These are phyloP conservation scores for Hermaeophaga mercurialis DNA, from an alignment of 2,888 invertebrate species.

Conservation along the genomic window DNA sequence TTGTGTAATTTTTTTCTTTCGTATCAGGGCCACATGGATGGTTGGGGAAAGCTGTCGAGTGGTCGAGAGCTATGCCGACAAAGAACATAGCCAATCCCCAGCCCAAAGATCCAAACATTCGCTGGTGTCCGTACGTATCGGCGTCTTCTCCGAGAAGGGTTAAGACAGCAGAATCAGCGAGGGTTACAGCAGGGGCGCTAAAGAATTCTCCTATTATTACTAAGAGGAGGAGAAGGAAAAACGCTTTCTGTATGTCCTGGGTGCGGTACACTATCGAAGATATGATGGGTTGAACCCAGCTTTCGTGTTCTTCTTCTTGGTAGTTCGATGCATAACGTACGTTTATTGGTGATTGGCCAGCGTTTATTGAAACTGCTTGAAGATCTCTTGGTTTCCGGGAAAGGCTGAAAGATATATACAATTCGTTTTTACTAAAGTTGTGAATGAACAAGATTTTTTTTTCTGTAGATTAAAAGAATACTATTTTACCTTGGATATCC, in stretches of 20 bases:
- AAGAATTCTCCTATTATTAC: constrained; percentile 98
- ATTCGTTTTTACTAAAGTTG: no score
- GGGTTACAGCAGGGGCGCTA: constrained; percentile 92
- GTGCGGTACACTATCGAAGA: constrained; percentile 91
- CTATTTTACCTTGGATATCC: background rate
- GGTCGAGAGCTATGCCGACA: constrained; percentile 94
- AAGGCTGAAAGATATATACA: constrained; percentile 49
- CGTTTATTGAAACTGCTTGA: constrained; percentile 41
- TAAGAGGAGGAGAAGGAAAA: constrained; percentile 89
- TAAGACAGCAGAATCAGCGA: constrained; percentile 92
- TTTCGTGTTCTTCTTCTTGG: constrained; percentile 68
- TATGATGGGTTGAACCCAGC: constrained; percentile 89
- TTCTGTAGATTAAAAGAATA: no score
- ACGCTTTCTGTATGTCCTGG: constrained; percentile 91
- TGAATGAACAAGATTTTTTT: no score
- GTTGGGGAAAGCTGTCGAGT: constrained; percentile 92
- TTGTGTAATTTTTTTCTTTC: constrained; percentile 96
- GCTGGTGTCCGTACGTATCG: constrained; percentile 91
- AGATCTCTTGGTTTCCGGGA: constrained; percentile 54
- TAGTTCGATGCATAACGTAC: constrained; percentile 80
- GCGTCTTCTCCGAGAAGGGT: constrained; percentile 88
- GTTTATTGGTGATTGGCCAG: constrained; percentile 74
- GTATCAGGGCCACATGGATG: constrained; percentile 89
- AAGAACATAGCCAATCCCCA: constrained; percentile 99
- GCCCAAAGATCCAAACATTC: constrained; percentile 93